Evolutionary conservation across 1,140 invertebrate genomes (phyloP).

Genomic region (Cherax quadricarinatus): DNA sequence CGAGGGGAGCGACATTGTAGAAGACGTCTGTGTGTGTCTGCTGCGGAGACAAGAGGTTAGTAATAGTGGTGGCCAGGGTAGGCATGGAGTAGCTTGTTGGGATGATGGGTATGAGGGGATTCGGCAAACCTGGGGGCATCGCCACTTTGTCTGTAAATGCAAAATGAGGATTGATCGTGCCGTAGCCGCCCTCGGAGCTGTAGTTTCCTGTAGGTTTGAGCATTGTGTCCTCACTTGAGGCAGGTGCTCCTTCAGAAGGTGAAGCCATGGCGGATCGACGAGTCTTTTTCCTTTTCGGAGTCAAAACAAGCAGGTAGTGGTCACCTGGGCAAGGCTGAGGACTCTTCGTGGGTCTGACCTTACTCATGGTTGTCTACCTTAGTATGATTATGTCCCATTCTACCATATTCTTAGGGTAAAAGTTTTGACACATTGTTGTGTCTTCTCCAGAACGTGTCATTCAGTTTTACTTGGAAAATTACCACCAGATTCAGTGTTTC

Average conservation of each 20-base stretch:
- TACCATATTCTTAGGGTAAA: too few species aligned
- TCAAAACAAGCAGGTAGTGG: not conserved
- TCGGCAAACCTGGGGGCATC: conserved; percentile 1
- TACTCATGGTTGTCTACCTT: not conserved
- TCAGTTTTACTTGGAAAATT: not conserved
- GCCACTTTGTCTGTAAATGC: not conserved
- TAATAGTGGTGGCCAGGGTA: not conserved
- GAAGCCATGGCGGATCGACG: not conserved
- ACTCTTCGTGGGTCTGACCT: not conserved
- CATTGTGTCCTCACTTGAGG: not conserved
- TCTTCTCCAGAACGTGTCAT: not conserved
- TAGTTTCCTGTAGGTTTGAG: not conserved
- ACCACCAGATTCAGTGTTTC: not conserved
- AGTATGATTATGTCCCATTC: not conserved
- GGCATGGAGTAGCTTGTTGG: conserved; percentile 28
- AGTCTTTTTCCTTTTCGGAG: not conserved
- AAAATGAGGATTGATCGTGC: not conserved
- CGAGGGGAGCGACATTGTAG: not conserved
- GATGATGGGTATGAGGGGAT: not conserved
- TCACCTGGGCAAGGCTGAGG: not conserved
- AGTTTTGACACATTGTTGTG: too few species aligned
- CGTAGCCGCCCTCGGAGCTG: not conserved
- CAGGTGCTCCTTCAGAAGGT: not conserved
- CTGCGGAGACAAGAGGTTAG: not conserved
- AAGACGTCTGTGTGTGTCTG: not conserved